phyloP scores from a whole-genome alignment of 2,113 vertebrate genomes.

The Morone chrysops region DNA sequence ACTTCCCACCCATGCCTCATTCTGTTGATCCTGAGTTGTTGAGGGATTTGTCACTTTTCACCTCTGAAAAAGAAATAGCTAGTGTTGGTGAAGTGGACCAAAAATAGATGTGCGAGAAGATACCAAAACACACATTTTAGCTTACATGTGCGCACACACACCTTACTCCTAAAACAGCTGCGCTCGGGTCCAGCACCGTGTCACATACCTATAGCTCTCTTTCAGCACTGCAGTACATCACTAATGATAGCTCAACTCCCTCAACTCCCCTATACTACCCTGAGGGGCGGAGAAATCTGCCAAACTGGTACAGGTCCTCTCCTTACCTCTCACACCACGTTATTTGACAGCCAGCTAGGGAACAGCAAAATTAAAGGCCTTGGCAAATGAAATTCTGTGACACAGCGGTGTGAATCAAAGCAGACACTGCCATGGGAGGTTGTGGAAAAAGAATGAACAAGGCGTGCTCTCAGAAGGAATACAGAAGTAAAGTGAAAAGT shows the following conservation, averaged over 20 bases:
- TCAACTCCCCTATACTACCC: conserved; percentile 54
- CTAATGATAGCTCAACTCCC: conserved; percentile 72
- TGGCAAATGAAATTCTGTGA: conserved; percentile 73
- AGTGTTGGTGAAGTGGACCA: conserved; percentile 32
- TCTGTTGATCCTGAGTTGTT: conserved; percentile 53
- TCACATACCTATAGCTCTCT: conserved; percentile 61
- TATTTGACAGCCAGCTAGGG: conserved; percentile 73
- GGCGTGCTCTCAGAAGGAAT: conserved; percentile 29
- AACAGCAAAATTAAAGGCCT: conserved; percentile 73
- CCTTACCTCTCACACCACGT: conserved; percentile 54
- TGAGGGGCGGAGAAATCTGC: conserved; percentile 69
- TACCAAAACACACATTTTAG: conserved; percentile 26
- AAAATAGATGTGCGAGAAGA: conserved; percentile 61
- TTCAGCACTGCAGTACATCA: conserved; percentile 68
- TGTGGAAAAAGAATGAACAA: conserved; percentile 49
- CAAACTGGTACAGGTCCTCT: conserved; percentile 63
- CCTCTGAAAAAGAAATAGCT: conserved; percentile 50
- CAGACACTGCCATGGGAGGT: conserved; percentile 47
- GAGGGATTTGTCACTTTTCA: conserved; percentile 60
- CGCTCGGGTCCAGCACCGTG: conserved; percentile 10
- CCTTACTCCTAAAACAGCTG: conserved; percentile 1
- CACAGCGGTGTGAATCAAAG: conserved; percentile 75
- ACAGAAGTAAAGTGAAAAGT: conserved; percentile 57
- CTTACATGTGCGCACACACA: not conserved
- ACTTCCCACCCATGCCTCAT: conserved; percentile 51